Conservation (phyloP, 2,797 vertebrate species). For the Hyperoplus immaculatus region DNA sequence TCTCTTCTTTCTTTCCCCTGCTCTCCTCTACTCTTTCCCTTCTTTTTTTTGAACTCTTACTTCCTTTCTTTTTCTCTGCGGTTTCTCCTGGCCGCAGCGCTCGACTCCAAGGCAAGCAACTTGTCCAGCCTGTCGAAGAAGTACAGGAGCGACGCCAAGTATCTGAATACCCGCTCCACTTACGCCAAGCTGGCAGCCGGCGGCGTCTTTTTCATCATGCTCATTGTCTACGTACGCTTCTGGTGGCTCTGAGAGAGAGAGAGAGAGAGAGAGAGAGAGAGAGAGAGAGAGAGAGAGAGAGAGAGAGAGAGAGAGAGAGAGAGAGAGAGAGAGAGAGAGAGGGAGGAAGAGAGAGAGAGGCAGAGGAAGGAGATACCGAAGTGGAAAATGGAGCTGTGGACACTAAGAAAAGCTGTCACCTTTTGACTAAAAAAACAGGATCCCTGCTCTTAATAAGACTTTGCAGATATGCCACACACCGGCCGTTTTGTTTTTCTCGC, state of each 20-base stretch:
- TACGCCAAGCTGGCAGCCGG: conserved; percentile 97
- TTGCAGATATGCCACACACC: conserved; percentile 57
- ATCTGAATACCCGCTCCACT: conserved; percentile 98
- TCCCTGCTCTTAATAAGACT: conserved; percentile 74
- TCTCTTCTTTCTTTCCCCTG: neutral
- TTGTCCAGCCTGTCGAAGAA: conserved; percentile 98
- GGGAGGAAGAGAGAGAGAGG: conserved; percentile 11
- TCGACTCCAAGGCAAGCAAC: conserved; percentile 98
- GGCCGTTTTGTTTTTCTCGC: conserved; percentile 57
- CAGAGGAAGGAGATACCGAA: conserved; percentile 31
- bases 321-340: neutral
- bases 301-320: conserved; percentile 7
- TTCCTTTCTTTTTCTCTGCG: neutral
- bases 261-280: neutral
- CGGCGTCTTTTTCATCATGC: conserved; percentile 97
- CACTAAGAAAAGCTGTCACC: conserved; percentile 51
- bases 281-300: neutral
- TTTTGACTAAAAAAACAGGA: conserved; percentile 63
- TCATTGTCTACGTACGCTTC: conserved; percentile 98
- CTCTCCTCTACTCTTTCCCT: neutral
- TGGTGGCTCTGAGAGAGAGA: conserved; percentile 95
- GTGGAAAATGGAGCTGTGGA: conserved; percentile 56
- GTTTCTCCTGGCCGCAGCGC: conserved; percentile 81
- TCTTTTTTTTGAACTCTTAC: neutral
- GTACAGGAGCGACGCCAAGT: conserved; percentile 97